phyloP scores from a whole-genome alignment of 1,140 invertebrate species.

The Eriosoma lanigerum region DNA sequence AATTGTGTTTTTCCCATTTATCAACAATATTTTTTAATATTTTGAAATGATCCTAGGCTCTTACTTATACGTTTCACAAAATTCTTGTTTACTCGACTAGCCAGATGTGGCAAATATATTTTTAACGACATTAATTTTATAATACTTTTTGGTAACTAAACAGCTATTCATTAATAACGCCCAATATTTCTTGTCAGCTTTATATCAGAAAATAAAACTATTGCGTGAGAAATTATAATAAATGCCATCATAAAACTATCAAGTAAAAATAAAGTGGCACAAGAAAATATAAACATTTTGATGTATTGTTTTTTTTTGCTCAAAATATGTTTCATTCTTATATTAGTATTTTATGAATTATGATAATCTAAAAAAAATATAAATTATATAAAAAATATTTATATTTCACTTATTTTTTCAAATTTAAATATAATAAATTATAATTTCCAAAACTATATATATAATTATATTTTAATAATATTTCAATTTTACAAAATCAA shows the following conservation, averaged over 20 bases:
- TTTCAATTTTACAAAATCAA: too few species aligned
- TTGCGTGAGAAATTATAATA: conserved; percentile 4
- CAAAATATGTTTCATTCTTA: neutral
- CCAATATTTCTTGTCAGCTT: neutral
- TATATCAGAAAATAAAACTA: neutral
- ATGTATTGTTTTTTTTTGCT: neutral
- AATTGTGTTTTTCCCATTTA: neutral
- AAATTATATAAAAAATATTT: too few species aligned
- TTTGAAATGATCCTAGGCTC: neutral
- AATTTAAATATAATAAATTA: too few species aligned
- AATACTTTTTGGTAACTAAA: neutral
- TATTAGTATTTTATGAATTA: neutral
- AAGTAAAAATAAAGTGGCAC: conserved; percentile 1
- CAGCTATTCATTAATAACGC: conserved; percentile 2
- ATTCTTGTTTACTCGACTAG: neutral
- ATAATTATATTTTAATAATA: too few species aligned
- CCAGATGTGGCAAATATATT: conserved; percentile 2
- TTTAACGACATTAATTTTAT: neutral
- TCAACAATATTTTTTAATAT: conserved; percentile 1
- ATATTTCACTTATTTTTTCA: too few species aligned
- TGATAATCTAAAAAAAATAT: neutral
- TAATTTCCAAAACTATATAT: too few species aligned
- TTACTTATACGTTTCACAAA: neutral
- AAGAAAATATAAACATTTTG: neutral
- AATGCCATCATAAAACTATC: conserved; percentile 2